phyloP scores from a whole-genome alignment of 2,113 vertebrate genomes.

The Aspidoscelis tigris region DNA sequence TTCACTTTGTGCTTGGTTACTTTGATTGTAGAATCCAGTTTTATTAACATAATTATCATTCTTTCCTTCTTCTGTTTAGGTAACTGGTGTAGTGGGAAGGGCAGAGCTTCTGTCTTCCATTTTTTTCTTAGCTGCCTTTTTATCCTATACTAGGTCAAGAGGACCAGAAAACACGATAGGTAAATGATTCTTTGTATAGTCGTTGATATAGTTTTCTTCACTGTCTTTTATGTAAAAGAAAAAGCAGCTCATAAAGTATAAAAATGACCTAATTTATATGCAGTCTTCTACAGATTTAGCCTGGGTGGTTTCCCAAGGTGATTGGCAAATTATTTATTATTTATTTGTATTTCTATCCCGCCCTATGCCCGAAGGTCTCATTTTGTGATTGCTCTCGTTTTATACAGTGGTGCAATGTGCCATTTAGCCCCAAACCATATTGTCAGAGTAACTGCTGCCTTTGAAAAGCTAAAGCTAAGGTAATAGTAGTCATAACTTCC shows the following conservation, averaged over 20 bases:
- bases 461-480: no score
- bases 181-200: slow-evolving; percentile 64
- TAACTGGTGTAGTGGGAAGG: slow-evolving; percentile 96
- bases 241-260: background rate
- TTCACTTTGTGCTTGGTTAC: background rate
- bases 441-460: no score
- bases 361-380: no score
- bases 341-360: no score
- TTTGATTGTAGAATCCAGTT: background rate
- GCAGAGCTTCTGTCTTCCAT: slow-evolving; percentile 97
- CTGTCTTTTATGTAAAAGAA: background rate
- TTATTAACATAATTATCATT: background rate
- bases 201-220: background rate
- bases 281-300: no score
- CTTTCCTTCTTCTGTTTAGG: slow-evolving; percentile 73
- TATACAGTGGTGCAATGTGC: no score
- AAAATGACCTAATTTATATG: no score
- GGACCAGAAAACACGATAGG: slow-evolving; percentile 90
- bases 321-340: no score
- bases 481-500: no score
- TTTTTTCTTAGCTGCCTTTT: slow-evolving; percentile 94
- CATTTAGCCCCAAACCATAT: no score
- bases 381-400: no score
- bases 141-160: slow-evolving; percentile 95
- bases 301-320: no score